These are phyloP conservation scores for Anaspis maculata DNA, from an alignment of 2,888 invertebrate genomes.

Conservation along the genomic window DNA sequence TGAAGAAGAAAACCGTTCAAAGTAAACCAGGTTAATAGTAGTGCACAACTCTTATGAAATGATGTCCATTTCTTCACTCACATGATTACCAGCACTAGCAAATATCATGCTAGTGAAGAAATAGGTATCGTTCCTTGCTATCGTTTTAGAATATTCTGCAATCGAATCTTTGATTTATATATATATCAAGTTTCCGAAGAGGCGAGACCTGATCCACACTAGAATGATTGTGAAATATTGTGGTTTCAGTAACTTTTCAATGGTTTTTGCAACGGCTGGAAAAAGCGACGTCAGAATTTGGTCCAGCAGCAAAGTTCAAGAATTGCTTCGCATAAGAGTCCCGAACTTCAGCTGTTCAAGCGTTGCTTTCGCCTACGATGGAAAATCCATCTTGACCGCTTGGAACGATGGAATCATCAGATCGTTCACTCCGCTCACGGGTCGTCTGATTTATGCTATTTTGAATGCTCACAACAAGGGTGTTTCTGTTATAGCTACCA, in stretches of 20 bases:
- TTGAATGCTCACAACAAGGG: conserved; percentile 86
- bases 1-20: too few relatives aligned
- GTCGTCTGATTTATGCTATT: conserved; percentile 72
- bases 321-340: conserved; percentile 74
- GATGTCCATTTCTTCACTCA: too few relatives aligned
- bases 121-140: too few relatives aligned
- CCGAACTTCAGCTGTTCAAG: conserved; percentile 82
- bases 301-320: conserved; percentile 66
- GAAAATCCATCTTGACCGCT: conserved; percentile 70
- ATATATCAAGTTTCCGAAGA: too few relatives aligned
- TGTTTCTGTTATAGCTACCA: conserved; percentile 72
- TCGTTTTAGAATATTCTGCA: too few relatives aligned
- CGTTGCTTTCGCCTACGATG: conserved; percentile 69
- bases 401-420: conserved; percentile 81
- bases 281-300: conserved; percentile 80
- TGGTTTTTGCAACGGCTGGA: conserved; percentile 82
- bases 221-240: too few relatives aligned
- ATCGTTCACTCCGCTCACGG: conserved; percentile 75
- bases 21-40: too few relatives aligned
- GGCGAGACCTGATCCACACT: too few relatives aligned
- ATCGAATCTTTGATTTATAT: too few relatives aligned
- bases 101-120: too few relatives aligned
- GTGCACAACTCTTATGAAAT: too few relatives aligned
- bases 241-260: conserved; percentile 22
- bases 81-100: too few relatives aligned